A percentile compares a stretch with the other conserved stretches of the same genome.
phyloP scores from a whole-genome alignment of 2,888 invertebrate species.

The Gibbula magus region DNA sequence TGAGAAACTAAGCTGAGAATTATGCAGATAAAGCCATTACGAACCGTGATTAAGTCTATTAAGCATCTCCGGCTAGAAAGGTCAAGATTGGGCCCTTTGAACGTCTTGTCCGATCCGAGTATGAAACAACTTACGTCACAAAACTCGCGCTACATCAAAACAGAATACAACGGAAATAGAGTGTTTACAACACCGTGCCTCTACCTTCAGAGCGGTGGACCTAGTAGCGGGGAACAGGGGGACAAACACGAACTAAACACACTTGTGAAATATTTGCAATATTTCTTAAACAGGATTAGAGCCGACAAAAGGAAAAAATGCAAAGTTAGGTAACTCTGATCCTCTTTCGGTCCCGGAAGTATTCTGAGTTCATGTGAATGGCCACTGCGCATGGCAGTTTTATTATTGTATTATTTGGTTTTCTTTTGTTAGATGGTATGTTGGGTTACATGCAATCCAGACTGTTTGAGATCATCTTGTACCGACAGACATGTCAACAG shows the following conservation, averaged over 20 bases:
- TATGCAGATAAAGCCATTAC: background rate
- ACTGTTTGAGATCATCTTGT: no score
- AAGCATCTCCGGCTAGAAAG: background rate
- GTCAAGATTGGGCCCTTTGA: background rate
- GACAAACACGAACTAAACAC: background rate
- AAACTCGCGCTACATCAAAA: background rate
- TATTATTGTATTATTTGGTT: background rate
- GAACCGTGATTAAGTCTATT: background rate
- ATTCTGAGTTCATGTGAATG: background rate
- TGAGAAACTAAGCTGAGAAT: background rate
- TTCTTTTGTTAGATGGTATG: no score
- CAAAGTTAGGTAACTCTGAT: background rate
- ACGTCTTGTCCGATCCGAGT: background rate
- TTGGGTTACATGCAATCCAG: no score
- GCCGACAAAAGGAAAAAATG: background rate
- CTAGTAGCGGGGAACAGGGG: background rate
- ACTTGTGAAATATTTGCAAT: slow-evolving; percentile 5
- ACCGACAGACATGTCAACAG: no score
- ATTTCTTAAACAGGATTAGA: background rate
- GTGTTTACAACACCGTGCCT: background rate
- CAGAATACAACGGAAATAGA: background rate
- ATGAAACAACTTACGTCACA: background rate
- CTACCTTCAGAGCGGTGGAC: background rate
- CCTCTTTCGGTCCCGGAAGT: background rate
- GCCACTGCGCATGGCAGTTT: background rate